Evolutionary conservation across 2,888 invertebrate species (phyloP).

Genomic region (Gastracanthus pulcherrimus): DNA sequence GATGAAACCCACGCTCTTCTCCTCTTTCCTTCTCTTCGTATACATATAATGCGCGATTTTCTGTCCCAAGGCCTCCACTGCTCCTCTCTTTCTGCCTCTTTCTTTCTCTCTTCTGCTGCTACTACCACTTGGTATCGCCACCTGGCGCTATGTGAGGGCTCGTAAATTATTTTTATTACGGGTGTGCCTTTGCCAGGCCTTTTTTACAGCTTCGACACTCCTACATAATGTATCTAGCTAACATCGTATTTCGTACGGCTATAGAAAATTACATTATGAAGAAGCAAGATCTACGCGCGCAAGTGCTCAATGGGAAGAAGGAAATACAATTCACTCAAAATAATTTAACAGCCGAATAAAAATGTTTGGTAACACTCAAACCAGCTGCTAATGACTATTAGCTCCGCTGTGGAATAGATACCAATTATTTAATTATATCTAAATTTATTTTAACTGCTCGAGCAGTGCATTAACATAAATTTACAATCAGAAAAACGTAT

Average conservation of each 20-base stretch:
- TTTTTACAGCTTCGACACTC: neutral
- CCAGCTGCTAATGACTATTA: neutral
- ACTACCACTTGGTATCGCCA: neutral
- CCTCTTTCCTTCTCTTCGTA: neutral
- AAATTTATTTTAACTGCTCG: neutral
- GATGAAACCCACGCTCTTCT: constrained; percentile 33
- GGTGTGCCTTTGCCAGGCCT: neutral
- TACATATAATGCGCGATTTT: neutral
- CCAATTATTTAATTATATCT: neutral
- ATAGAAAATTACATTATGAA: no score
- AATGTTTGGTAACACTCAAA: no score
- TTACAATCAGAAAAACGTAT: no score
- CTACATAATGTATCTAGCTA: constrained; percentile 1
- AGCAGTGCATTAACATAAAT: no score
- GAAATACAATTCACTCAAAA: no score
- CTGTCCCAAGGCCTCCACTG: neutral
- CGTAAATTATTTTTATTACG: constrained; percentile 41
- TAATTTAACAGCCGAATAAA: no score
- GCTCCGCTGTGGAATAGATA: neutral
- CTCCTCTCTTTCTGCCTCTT: neutral
- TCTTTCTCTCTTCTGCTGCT: neutral
- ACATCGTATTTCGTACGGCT: neutral
- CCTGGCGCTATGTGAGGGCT: constrained; percentile 23
- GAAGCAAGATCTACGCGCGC: no score
- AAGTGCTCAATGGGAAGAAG: no score